Evolutionary conservation across 2,888 invertebrate genomes (phyloP), one percentile per base, ranked within the genome.

Genomic region (Prosopocoilus inquinatus): DNA sequence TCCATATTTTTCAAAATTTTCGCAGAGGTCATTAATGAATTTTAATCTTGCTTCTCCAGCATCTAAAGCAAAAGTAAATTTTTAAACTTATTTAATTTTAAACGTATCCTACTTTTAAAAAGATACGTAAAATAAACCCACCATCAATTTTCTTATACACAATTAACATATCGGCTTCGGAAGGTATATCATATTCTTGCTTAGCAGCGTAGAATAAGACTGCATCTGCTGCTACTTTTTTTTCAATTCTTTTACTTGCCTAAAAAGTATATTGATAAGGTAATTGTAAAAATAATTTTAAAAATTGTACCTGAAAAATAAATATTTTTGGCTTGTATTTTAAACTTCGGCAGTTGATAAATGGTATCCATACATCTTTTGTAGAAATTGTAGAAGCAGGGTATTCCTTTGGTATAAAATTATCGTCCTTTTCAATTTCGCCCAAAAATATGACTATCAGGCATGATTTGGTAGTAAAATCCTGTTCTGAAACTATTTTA

Each of bases 251-350:
- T 28, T 28, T 28, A 3, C 20, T 28, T 28, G 20, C 20, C 20
- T 28, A 28, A 28, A 28, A 3, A 3, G 20, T 28, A 28, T 34
- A 28, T 5, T 7, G 7, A 28, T 28, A 28, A 28, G 4, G 38
- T 13, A 38, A 12, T 38, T 13, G 8, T 7, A 12, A 13, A 38
- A 38, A 11, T 38, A 12, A 12, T 13, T 38, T 38, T 38, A 38
- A 38, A 11, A 12, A 12, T 38, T 4, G 65, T 63, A 73, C 75
- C 67, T 74, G 73, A 59, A 75, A 69, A 12, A 75, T 59, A 32
- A 75, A 74, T 65, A 75, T 67, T 64, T 75, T 75, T 2, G 75
- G 75, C 58, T 71, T 74, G 47, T 66, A 50, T n/a, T 60, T 44
- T 28, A 75, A 60, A 36, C 60, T 55, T 51, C 54, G 32, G 45